Percentiles rank a stretch among this genome's conserved stretches.
Conservation (phyloP, 2,888 invertebrate species). For the Alentia gelatinosa region DNA sequence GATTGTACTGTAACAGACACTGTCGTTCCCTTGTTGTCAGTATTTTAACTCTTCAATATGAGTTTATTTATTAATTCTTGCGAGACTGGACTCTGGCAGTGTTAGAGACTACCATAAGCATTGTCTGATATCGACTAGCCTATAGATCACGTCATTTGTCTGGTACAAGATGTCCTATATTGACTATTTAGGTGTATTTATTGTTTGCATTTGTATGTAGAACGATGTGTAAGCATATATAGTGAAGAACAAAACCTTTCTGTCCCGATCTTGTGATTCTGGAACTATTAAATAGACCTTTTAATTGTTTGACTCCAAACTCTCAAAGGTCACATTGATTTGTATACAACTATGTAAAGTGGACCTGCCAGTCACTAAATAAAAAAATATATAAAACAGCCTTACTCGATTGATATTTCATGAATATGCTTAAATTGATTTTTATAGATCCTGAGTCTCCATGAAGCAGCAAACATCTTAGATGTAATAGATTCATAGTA, state of each 20-base stretch:
- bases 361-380: slow-evolving; percentile 54
- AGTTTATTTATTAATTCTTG: slow-evolving; percentile 2
- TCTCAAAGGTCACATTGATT: slow-evolving; percentile 30
- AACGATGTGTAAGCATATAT: background rate
- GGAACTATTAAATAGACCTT: slow-evolving; percentile 23
- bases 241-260: background rate
- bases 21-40: background rate
- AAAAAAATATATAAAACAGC: slow-evolving; percentile 13
- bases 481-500: too few species aligned
- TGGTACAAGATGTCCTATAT: slow-evolving; percentile 26
- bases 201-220: slow-evolving; percentile 54
- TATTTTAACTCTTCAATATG: background rate
- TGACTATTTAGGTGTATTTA: slow-evolving; percentile 52
- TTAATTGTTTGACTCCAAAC: slow-evolving; percentile 7
- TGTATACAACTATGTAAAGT: slow-evolving; percentile 54
- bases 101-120: background rate
- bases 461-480: too few species aligned
- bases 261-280: slow-evolving; percentile 50
- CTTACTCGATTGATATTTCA: background rate
- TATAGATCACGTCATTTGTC: slow-evolving; percentile 7
- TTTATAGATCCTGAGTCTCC: too few species aligned
- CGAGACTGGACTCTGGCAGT: background rate
- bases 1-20: background rate
- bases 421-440: too few species aligned
- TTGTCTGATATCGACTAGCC: slow-evolving; percentile 7